Percentiles rank a stretch among this genome's conserved stretches.
Conservation (phyloP, 2,888 invertebrate genomes). For the Ptychoptera albimana region DNA sequence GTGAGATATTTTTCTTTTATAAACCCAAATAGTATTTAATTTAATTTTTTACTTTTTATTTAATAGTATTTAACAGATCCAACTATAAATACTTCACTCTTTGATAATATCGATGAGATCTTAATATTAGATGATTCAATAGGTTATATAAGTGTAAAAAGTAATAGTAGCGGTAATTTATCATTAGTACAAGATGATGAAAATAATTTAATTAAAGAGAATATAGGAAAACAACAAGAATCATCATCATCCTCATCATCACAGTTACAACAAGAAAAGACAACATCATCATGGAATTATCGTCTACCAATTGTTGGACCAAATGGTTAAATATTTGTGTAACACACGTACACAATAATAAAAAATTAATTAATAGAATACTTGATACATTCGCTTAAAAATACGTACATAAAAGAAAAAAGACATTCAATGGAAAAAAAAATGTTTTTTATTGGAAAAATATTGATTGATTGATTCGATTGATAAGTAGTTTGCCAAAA, state of each 20-base stretch:
- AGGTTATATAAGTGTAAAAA: constrained; percentile 7
- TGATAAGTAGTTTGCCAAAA: too few species aligned
- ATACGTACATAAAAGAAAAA: too few species aligned
- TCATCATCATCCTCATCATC: constrained; percentile 9
- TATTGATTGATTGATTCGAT: too few species aligned
- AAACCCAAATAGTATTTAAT: background rate
- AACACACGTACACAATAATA: constrained; percentile 3
- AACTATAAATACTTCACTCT: constrained; percentile 10
- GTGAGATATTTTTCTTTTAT: constrained; percentile 5
- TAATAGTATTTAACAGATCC: constrained; percentile 10
- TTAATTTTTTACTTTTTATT: background rate
- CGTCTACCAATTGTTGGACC: constrained; percentile 28
- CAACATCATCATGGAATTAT: constrained; percentile 16
- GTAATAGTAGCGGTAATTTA: background rate
- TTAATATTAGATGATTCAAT: constrained; percentile 10
- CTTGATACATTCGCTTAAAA: too few species aligned
- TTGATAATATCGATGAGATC: constrained; percentile 12
- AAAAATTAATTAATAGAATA: too few species aligned
- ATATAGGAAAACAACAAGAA: constrained; percentile 11
- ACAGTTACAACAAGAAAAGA: constrained; percentile 15
- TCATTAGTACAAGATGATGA: constrained; percentile 3
- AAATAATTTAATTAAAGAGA: constrained; percentile 4
- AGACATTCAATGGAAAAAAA: too few species aligned
- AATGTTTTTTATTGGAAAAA: too few species aligned
- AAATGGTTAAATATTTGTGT: constrained; percentile 21